Conservation (phyloP, 1,140 invertebrate genomes). For the Heterodera carotae region DNA sequence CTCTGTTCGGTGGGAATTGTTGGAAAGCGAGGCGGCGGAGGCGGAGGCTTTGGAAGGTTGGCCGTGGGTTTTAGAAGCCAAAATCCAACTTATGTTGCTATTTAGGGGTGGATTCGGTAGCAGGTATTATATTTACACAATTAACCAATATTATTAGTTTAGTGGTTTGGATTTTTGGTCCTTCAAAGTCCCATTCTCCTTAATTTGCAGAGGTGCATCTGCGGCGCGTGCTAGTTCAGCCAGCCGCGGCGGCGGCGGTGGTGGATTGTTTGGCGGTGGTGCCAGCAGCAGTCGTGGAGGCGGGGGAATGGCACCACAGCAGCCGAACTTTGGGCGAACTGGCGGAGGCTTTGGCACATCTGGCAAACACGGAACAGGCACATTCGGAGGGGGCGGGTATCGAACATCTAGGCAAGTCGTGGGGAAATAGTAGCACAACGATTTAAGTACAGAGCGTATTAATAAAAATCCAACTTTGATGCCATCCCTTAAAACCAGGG, state of each 20-base stretch:
- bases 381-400: conserved; percentile 29
- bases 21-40: neutral
- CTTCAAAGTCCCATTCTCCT: no score
- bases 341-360: conserved; percentile 25
- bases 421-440: no score
- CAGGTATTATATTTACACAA: conserved; percentile 13
- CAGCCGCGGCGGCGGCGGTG: conserved; percentile 23
- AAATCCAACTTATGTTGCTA: neutral
- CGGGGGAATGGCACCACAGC: conserved; percentile 25
- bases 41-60: conserved; percentile 9
- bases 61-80: neutral
- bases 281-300: neutral
- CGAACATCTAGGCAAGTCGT: conserved; percentile 8
- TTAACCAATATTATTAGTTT: no score
- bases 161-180: no score
- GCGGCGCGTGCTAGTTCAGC: conserved; percentile 26
- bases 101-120: conserved; percentile 28
- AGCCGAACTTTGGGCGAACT: neutral
- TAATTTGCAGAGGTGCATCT: conserved; percentile 27
- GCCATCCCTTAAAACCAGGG: no score
- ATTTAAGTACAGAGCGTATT: no score
- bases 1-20: neutral
- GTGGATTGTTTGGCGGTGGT: conserved; percentile 22
- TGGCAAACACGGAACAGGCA: neutral
- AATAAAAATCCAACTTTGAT: no score